These are phyloP conservation scores for Lottia scabra DNA, from an alignment of 2,888 invertebrate species.

Conservation along the genomic window DNA sequence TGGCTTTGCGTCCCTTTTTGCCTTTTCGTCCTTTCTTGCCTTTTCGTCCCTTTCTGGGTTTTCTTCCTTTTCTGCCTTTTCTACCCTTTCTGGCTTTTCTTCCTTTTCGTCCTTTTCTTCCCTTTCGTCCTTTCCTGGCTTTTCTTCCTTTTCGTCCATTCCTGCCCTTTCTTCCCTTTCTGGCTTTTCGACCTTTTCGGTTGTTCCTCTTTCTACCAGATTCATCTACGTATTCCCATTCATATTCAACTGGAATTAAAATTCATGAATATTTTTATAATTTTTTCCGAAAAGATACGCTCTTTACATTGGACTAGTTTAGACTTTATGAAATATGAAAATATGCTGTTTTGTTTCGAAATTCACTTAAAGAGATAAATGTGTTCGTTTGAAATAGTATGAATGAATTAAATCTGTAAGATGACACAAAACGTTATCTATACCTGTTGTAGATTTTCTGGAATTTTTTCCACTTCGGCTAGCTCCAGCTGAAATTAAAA, in stretches of 20 bases:
- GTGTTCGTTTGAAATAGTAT: no score
- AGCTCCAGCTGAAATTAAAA: not conserved
- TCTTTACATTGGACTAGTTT: no score
- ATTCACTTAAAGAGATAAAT: no score
- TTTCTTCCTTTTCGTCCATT: not conserved
- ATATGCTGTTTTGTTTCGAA: no score
- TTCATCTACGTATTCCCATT: not conserved
- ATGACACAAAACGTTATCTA: not conserved
- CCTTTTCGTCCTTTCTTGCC: not conserved
- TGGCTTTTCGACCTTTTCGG: not conserved
- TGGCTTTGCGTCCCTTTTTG: not conserved
- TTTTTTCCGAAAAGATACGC: no score
- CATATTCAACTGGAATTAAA: not conserved
- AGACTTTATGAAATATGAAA: no score
- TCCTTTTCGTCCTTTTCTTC: not conserved
- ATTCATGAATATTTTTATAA: no score
- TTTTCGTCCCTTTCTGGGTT: not conserved
- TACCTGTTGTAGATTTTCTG: not conserved
- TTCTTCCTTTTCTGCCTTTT: not conserved
- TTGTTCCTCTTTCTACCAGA: not conserved
- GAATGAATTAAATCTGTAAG: no score
- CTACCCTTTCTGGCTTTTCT: not conserved
- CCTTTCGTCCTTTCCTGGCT: not conserved
- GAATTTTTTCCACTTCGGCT: not conserved
- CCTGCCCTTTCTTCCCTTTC: not conserved